Evolutionary conservation across 2,888 invertebrate species (phyloP).

Genomic region (Rhagonycha fulva): DNA sequence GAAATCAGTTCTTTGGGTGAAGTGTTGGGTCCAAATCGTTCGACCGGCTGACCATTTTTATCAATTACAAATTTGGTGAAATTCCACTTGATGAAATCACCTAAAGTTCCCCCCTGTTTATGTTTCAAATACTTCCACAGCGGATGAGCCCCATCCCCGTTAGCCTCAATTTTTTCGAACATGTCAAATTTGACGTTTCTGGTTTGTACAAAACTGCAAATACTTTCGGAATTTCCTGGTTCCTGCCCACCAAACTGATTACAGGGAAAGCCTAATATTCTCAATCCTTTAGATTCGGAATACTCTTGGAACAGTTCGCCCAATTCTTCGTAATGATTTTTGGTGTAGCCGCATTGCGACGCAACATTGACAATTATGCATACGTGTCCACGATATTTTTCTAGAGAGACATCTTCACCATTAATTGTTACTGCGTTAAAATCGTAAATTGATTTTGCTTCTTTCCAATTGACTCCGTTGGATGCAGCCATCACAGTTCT

Average conservation of each 20-base stretch:
- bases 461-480: conserved; percentile 62
- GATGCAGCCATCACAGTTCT: background rate
- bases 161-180: conserved; percentile 74
- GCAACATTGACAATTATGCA: conserved; percentile 90
- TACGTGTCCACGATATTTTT: conserved; percentile 81
- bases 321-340: conserved; percentile 82
- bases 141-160: conserved; percentile 67
- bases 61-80: conserved; percentile 86
- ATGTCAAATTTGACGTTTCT: conserved; percentile 72
- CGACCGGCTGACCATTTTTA: conserved; percentile 71
- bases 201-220: conserved; percentile 65
- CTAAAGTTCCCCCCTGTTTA: conserved; percentile 59
- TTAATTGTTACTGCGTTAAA: conserved; percentile 82
- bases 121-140: conserved; percentile 70
- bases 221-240: conserved; percentile 66
- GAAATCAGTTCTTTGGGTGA: conserved; percentile 51
- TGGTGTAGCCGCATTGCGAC: conserved; percentile 84
- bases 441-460: conserved; percentile 76
- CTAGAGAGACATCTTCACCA: conserved; percentile 78
- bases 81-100: conserved; percentile 84
- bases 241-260: conserved; percentile 82
- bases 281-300: conserved; percentile 72
- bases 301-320: conserved; percentile 76
- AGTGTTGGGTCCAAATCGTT: conserved; percentile 64
- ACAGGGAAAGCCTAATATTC: conserved; percentile 85